Evolutionary conservation across 1,140 invertebrate genomes (phyloP).

Genomic region (Drosophila nannoptera): DNA sequence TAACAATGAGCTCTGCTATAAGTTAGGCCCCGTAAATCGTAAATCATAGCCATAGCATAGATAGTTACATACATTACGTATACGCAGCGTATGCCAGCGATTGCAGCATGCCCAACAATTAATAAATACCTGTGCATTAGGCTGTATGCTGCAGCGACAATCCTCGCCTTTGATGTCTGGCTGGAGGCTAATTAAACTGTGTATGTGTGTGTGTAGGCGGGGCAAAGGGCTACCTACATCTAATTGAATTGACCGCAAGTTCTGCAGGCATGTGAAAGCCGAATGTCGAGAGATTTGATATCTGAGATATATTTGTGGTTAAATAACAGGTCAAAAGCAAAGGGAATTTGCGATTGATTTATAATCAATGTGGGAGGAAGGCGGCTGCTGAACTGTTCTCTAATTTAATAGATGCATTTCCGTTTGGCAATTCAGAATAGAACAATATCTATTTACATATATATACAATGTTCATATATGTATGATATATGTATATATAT

Average conservation of each 20-base stretch:
- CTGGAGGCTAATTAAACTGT: neutral
- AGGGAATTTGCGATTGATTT: neutral
- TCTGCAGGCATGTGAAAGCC: constrained; percentile 32
- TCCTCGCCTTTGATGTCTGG: neutral
- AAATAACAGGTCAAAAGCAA: neutral
- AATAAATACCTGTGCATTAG: neutral
- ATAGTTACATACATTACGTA: neutral
- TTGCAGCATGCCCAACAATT: neutral
- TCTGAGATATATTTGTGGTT: neutral
- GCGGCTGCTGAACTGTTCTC: neutral
- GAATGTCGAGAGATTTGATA: neutral
- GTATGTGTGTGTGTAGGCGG: too few relatives aligned
- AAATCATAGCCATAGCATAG: constrained; percentile 20
- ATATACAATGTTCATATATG: too few relatives aligned
- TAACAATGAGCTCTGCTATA: too few relatives aligned
- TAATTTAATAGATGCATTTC: too few relatives aligned
- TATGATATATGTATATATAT: too few relatives aligned
- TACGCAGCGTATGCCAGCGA: too few relatives aligned
- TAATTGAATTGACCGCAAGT: constrained; percentile 31
- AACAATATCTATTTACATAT: too few relatives aligned
- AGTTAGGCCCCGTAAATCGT: constrained; percentile 13
- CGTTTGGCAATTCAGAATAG: too few relatives aligned
- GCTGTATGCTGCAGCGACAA: neutral
- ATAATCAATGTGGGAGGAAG: neutral
- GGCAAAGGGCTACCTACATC: too few relatives aligned